Evolutionary conservation across 2,797 vertebrate genomes (phyloP), one percentile per base, ranked within the genome.

Genomic region (Geotrypetes seraphini): DNA sequence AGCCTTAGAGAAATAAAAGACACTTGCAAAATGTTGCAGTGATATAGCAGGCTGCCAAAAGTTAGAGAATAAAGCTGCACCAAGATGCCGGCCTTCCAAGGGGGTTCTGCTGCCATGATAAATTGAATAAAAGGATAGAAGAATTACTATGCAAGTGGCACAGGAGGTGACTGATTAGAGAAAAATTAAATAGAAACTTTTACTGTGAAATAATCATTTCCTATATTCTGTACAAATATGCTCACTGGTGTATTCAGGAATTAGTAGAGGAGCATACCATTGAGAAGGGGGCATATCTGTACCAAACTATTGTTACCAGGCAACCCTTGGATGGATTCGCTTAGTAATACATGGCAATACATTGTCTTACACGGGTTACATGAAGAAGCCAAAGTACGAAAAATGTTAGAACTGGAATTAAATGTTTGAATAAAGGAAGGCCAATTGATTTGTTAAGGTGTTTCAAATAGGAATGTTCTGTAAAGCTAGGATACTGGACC

Each of bases 291-390:
- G 21, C 28, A 12, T 7, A 3, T 49, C 21, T 26, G 13, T 20
- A 13, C 0, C 1, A 34, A 27, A 9, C 7, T 26, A 12, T 2
- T 2, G 17, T 25, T 43, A 34, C 14, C 25, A 10, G 4, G 1
- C 2, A 1, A 16, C 32, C 7, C 23, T 1, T 0, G 5, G 2
- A 11, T 0, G 17, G 22, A 1, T 12, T 7, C 3, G 24, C 10
- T 22, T 26, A 31, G 19, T 31, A 22, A 6, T 16, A 29, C 27
- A 27, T 29, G 17, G 27, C 27, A 29, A 6, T 18, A 16, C 16
- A 11, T 27, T 4, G 4, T 15, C 25, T 16, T 9, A 8, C 29
- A 14, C 8, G 20, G 13, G 16, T 16, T 28, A 23, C 0, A 2
- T 3, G 2, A 28, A 35, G 38, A 18, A 1, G 1, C 10, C 28